phyloP scores from a whole-genome alignment of 2,888 invertebrate species.

The Patella caerulea region DNA sequence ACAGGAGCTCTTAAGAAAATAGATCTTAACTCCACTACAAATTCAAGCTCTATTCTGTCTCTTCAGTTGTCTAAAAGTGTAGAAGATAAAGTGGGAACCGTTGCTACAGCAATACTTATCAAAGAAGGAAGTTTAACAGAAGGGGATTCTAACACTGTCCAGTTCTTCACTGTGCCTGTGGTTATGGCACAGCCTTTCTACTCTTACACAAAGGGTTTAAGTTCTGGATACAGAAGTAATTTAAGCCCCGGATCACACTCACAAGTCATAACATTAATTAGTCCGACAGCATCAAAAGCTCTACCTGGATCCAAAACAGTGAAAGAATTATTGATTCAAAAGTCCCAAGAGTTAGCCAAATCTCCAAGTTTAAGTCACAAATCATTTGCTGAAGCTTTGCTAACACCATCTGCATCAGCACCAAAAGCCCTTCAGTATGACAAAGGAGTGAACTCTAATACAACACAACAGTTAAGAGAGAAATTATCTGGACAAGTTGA shows the following conservation, averaged over 20 bases:
- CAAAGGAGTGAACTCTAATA: conserved; percentile 19
- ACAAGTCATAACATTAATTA: neutral
- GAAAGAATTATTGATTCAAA: neutral
- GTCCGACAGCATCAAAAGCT: conserved; percentile 7
- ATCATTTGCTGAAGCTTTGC: neutral
- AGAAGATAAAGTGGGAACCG: neutral
- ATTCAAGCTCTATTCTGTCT: neutral
- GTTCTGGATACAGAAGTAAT: conserved; percentile 13
- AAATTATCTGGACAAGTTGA: conserved; percentile 18
- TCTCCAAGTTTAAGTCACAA: neutral
- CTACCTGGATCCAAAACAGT: conserved; percentile 1
- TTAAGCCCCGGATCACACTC: neutral
- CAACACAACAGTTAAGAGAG: conserved; percentile 26
- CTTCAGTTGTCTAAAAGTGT: neutral
- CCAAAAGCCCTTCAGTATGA: conserved; percentile 19
- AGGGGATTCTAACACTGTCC: neutral
- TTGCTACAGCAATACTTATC: neutral
- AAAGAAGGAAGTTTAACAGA: neutral
- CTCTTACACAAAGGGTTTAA: conserved; percentile 11
- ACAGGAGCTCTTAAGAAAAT: no score
- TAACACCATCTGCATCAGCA: neutral
- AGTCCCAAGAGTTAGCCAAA: neutral
- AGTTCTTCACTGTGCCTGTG: conserved; percentile 43
- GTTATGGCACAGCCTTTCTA: conserved; percentile 43
- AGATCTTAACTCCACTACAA: neutral